Base-by-base conservation (phyloP, 1,140 invertebrate species). In the Rhyacophila brunnea region DNA sequence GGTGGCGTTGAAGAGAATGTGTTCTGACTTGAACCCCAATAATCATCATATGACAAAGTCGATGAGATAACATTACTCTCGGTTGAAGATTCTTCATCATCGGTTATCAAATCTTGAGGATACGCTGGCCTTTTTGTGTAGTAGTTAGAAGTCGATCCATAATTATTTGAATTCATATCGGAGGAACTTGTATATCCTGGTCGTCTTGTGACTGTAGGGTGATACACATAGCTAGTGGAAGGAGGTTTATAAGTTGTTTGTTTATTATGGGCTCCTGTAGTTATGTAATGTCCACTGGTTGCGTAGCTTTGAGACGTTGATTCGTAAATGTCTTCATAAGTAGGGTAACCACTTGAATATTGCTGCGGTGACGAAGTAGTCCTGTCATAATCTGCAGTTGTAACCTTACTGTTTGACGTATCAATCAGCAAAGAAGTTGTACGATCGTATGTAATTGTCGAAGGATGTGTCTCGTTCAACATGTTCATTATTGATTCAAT, bases 401-500 rank as follows among this genome's bases (percentile, higher is more conserved):
- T 11, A 19, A 15, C 43, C 9, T 32, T 15, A 43, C 44, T 49
- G 28, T 10, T 32, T n/a, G 19, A 9, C 3, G 23, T 18, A 18
- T 52, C 44, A 17, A 34, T 61, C 9, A 45, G 28, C 11, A 48
- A 35, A 36, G 46, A 42, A 36, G 17, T 14, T 28, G 45, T 38
- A 15, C 10, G 7, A 55, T 55, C 45, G 19, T 44, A 19, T 10
- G 58, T 20, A 11, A 60, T 51, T n/a, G 69, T 42, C 13, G 68
- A 72, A 13, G 80, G 79, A 51, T 74, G 79, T n/a, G 79, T 81
- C 14, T 83, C 80, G 63, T 87, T 87, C 11, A 88, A 66, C 69
- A 87, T 85, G 23, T 85, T 80, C 51, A 88, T 84, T 7, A 88
- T 87, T 15, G 79, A 81, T 47, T 83, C 72, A 49, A 83, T 81